Conservation (phyloP, 2,797 vertebrate species). For the Characodon lateralis region DNA sequence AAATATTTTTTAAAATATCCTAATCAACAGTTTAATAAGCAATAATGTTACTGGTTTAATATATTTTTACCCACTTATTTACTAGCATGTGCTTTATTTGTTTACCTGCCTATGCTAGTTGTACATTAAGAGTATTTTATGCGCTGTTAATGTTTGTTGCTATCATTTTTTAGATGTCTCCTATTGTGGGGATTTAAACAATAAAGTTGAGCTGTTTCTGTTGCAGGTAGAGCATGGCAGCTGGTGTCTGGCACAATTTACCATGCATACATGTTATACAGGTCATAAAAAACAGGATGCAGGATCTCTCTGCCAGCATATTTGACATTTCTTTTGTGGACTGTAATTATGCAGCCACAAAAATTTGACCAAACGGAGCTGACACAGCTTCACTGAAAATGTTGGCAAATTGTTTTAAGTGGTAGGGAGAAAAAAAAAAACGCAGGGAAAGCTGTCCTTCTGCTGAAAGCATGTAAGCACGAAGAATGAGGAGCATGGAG, state of each 20-base stretch:
- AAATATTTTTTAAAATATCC: background rate
- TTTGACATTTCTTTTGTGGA: constrained; percentile 2
- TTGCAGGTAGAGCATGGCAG: constrained; percentile 1
- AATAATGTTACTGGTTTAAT: background rate
- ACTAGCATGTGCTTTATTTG: background rate
- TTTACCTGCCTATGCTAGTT: background rate
- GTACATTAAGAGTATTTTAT: background rate
- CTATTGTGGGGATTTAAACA: background rate
- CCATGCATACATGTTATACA: background rate
- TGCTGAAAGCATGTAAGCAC: constrained; percentile 16
- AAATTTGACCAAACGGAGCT: constrained; percentile 5
- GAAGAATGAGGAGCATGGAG: constrained; percentile 5
- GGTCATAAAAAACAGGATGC: constrained; percentile 2
- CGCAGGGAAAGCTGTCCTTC: constrained; percentile 1
- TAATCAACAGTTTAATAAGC: background rate
- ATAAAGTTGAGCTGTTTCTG: background rate
- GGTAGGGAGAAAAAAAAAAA: constrained; percentile 30
- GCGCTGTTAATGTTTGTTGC: background rate
- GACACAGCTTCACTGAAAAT: constrained; percentile 8
- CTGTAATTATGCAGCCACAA: background rate
- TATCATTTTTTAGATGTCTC: background rate
- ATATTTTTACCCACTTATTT: background rate
- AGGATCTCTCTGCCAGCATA: background rate
- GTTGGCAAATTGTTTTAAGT: constrained; percentile 11
- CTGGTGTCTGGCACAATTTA: background rate